Percentiles rank a stretch among this genome's conserved stretches.
Evolutionary conservation across 2,888 invertebrate genomes (phyloP).

Genomic region (Trimorus sp.): DNA sequence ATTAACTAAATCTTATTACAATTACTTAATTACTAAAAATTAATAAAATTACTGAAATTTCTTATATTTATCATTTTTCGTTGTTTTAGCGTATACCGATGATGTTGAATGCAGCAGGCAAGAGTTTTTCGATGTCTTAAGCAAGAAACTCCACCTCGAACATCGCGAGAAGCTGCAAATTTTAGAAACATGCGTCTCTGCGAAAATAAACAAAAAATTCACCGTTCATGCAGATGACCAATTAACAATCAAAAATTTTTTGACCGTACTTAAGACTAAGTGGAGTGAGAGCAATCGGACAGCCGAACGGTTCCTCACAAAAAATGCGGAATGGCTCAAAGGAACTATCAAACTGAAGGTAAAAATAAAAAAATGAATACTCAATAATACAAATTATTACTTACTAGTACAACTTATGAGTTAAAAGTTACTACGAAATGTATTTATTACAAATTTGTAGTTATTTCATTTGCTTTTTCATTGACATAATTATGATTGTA

Average conservation of each 20-base stretch:
- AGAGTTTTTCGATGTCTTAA: conserved; percentile 13
- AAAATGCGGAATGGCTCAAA: conserved; percentile 37
- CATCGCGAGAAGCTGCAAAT: background rate
- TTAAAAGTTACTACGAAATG: too few species aligned
- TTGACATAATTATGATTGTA: background rate
- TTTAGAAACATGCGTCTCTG: conserved; percentile 22
- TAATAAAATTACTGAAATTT: conserved; percentile 1
- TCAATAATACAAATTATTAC: background rate
- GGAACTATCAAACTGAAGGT: conserved; percentile 25
- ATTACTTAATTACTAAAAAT: conserved; percentile 1
- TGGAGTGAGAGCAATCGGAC: conserved; percentile 30
- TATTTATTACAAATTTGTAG: too few species aligned
- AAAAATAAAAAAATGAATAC: conserved; percentile 6
- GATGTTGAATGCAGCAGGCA: conserved; percentile 13
- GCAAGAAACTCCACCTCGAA: conserved; percentile 4
- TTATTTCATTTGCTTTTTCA: too few species aligned
- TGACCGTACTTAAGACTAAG: conserved; percentile 12
- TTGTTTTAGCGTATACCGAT: conserved; percentile 13
- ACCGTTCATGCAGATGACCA: conserved; percentile 21
- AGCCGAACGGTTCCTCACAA: conserved; percentile 31
- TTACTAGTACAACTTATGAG: background rate
- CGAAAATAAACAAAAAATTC: conserved; percentile 13
- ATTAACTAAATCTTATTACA: conserved; percentile 17
- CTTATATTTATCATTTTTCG: conserved; percentile 6
- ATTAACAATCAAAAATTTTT: background rate